These are phyloP conservation scores for Auanema freiburgensis DNA, from an alignment of 2,888 invertebrate species.

Conservation along the genomic window DNA sequence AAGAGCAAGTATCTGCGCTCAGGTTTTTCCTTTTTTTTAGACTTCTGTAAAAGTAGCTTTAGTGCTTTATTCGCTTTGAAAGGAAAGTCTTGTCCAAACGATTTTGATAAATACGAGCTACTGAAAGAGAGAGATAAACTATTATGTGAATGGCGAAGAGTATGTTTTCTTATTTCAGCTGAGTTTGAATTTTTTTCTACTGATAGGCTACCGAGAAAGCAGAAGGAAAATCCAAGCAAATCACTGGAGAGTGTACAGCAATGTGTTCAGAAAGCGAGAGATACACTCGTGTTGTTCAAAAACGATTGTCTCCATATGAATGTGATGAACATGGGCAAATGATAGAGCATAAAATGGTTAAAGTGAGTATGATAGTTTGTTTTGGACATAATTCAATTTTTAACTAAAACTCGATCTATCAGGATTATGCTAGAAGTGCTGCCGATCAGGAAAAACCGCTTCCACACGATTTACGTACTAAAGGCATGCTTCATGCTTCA, in stretches of 20 bases:
- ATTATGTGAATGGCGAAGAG: constrained; percentile 48
- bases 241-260: constrained; percentile 40
- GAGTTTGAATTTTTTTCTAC: background rate
- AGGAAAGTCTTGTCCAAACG: constrained; percentile 39
- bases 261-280: constrained; percentile 60
- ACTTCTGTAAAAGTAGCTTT: constrained; percentile 9
- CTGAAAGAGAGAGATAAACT: constrained; percentile 59
- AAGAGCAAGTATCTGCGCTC: background rate
- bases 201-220: background rate
- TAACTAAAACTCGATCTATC: constrained; percentile 65
- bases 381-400: background rate
- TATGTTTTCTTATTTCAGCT: constrained; percentile 8
- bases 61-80: constrained; percentile 20
- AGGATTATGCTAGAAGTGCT: constrained; percentile 93
- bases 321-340: constrained; percentile 40
- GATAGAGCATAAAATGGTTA: constrained; percentile 42
- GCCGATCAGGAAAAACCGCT: constrained; percentile 96
- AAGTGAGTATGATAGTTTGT: constrained; percentile 18
- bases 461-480: constrained; percentile 86
- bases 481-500: constrained; percentile 79
- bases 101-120: constrained; percentile 51
- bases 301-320: constrained; percentile 66
- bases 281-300: constrained; percentile 69
- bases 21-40: background rate
- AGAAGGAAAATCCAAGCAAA: background rate